These are phyloP conservation scores for Electrophaes corylata DNA, from an alignment of 2,888 invertebrate genomes.

Conservation along the genomic window DNA sequence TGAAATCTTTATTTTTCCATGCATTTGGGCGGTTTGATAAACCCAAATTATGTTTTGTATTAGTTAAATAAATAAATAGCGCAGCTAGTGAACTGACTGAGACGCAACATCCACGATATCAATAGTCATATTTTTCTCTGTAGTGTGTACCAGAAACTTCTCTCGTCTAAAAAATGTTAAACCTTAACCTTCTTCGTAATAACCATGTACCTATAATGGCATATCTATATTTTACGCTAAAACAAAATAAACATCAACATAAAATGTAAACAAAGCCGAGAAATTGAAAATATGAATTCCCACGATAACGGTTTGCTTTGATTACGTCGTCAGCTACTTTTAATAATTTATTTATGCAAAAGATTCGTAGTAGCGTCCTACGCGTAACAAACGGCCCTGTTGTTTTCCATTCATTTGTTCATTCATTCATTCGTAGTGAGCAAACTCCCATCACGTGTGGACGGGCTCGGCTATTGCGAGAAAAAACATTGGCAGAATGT, in stretches of 20 bases:
- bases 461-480: constrained; percentile 46
- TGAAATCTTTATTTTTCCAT: too few species aligned
- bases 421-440: constrained; percentile 34
- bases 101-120: too few species aligned
- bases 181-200: constrained; percentile 1
- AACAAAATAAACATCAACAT: not conserved
- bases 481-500: constrained; percentile 57
- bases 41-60: too few species aligned
- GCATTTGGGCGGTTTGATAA: too few species aligned
- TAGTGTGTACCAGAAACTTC: too few species aligned
- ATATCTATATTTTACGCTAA: not conserved
- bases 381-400: constrained; percentile 20
- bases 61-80: too few species aligned
- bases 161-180: too few species aligned
- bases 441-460: constrained; percentile 19
- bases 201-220: too few species aligned
- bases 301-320: constrained; percentile 20
- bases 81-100: too few species aligned
- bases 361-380: constrained; percentile 36
- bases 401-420: constrained; percentile 35
- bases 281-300: constrained; percentile 17
- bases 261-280: not conserved
- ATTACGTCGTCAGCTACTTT: constrained; percentile 22
- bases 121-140: too few species aligned
- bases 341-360: constrained; percentile 28